phyloP scores from a whole-genome alignment of 2,888 invertebrate genomes.

The Ferrisia virgata region DNA sequence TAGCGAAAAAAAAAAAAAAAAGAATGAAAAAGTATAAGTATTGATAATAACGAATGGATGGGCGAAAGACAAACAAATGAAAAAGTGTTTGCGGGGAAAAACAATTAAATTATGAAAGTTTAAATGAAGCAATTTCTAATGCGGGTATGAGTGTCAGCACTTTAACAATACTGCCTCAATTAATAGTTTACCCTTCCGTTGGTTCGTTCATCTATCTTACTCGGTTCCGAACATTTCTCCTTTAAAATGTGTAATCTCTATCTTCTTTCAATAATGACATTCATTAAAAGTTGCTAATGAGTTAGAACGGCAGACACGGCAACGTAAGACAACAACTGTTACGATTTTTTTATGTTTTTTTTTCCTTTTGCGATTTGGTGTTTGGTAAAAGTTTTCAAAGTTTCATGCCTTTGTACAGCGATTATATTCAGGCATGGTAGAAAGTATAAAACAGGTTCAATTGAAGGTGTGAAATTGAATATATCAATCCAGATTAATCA shows the following conservation, averaged over 20 bases:
- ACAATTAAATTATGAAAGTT: slow-evolving; percentile 46
- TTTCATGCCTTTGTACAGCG: slow-evolving; percentile 8
- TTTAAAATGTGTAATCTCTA: slow-evolving; percentile 17
- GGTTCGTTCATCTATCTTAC: neutral
- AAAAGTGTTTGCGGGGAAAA: slow-evolving; percentile 24
- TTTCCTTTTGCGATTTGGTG: neutral
- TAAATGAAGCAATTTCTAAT: slow-evolving; percentile 45
- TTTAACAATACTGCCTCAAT: slow-evolving; percentile 42
- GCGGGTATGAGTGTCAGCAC: slow-evolving; percentile 45
- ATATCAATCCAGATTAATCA: neutral
- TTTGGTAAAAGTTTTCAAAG: slow-evolving; percentile 10
- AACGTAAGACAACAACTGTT: slow-evolving; percentile 30
- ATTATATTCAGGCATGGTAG: slow-evolving; percentile 12
- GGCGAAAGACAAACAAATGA: neutral
- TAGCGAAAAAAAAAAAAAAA: neutral
- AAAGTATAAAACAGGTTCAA: neutral
- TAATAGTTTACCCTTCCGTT: slow-evolving; percentile 34
- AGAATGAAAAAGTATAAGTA: too few species aligned
- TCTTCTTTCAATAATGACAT: slow-evolving; percentile 40
- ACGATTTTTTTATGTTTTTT: neutral
- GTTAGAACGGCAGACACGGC: slow-evolving; percentile 40
- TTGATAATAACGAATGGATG: neutral
- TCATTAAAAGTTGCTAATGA: slow-evolving; percentile 46
- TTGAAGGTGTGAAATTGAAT: neutral
- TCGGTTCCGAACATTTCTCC: neutral